Conservation (phyloP, 2,797 vertebrate genomes). For the Erithacus rubecula region DNA sequence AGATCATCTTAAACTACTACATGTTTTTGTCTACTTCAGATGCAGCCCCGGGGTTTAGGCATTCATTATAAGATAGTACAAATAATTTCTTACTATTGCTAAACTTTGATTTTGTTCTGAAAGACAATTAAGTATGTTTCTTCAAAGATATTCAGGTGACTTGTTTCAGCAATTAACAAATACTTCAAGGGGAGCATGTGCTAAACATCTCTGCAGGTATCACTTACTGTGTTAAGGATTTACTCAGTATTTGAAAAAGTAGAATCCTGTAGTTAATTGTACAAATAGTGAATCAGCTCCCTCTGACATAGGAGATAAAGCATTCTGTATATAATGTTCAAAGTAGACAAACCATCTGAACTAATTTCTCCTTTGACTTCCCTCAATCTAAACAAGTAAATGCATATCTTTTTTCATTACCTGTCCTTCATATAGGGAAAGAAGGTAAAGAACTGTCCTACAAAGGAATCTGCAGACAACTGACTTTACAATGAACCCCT, state of each 20-base stretch:
- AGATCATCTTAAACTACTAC: background rate
- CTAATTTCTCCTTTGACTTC: slow-evolving; percentile 17
- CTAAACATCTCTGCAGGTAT: background rate
- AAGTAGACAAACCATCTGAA: background rate
- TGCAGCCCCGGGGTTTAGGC: background rate
- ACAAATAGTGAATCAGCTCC: background rate
- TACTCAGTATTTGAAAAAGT: background rate
- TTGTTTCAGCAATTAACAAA: background rate
- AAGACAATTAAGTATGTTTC: background rate
- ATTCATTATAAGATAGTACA: background rate
- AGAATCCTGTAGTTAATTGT: background rate
- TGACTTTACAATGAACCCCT: background rate
- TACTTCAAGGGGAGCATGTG: background rate
- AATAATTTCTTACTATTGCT: background rate
- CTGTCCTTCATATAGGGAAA: slow-evolving; percentile 1
- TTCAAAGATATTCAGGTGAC: background rate
- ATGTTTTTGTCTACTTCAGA: background rate
- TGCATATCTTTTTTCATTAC: background rate
- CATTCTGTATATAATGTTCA: background rate
- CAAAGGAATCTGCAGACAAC: background rate
- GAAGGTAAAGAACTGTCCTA: background rate
- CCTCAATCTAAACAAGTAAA: background rate
- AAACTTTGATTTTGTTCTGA: background rate
- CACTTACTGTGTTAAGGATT: background rate
- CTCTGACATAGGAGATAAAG: background rate